phyloP scores from a whole-genome alignment of 2,888 invertebrate species.

The Ochropleura plecta region DNA sequence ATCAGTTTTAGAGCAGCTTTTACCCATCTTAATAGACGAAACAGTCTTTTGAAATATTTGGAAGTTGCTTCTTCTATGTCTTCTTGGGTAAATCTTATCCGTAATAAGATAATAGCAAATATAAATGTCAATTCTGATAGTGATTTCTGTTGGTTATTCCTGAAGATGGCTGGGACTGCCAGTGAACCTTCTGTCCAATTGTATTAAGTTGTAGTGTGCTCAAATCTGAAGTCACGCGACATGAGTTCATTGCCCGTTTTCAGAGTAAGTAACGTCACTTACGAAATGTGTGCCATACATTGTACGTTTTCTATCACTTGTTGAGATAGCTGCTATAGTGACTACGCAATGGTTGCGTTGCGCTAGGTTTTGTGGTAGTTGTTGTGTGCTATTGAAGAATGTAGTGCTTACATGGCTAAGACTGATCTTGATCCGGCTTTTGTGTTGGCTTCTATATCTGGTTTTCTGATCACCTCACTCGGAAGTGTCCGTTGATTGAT shows the following conservation, averaged over 20 bases:
- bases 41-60: not conserved
- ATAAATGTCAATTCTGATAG: not conserved
- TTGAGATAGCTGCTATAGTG: slow-evolving; percentile 1
- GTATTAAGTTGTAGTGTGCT: not conserved
- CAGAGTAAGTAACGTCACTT: slow-evolving; percentile 30
- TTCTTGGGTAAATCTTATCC: not conserved
- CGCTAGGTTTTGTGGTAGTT: not conserved
- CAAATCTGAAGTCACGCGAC: slow-evolving; percentile 48
- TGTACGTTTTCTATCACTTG: slow-evolving; percentile 17
- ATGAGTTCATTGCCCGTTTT: slow-evolving; percentile 51
- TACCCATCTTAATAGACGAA: not conserved
- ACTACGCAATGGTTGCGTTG: slow-evolving; percentile 19
- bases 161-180: not conserved
- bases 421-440: slow-evolving; percentile 11
- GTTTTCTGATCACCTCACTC: not conserved
- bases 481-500: not conserved
- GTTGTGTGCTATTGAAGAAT: not conserved
- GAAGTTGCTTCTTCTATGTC: not conserved
- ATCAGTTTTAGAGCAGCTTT: not conserved
- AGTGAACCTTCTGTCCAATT: slow-evolving; percentile 30
- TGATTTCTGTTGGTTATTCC: not conserved
- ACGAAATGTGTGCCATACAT: slow-evolving; percentile 40
- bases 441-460: slow-evolving; percentile 4
- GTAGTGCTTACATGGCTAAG: slow-evolving; percentile 1
- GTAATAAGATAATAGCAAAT: not conserved